phyloP scores from a whole-genome alignment of 2,797 vertebrate species.

The Gastrophryne carolinensis region DNA sequence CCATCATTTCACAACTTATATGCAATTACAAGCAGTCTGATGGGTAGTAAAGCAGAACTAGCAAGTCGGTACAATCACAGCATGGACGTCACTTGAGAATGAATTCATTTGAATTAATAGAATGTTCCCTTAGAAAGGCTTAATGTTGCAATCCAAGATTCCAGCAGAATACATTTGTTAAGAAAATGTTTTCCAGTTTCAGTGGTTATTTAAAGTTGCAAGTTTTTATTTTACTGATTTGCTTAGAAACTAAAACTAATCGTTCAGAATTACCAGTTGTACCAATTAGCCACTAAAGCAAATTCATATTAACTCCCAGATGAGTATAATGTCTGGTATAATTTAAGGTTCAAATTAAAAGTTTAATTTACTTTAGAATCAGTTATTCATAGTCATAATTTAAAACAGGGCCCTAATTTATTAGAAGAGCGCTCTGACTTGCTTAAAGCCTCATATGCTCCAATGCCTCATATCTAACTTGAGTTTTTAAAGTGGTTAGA shows the following conservation, averaged over 20 bases:
- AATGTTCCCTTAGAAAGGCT: not conserved
- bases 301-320: too few species aligned
- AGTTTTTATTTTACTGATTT: not conserved
- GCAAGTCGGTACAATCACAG: conserved; percentile 27
- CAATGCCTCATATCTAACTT: too few species aligned
- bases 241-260: not conserved
- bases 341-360: too few species aligned
- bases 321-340: too few species aligned
- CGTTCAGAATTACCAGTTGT: too few species aligned
- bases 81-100: conserved; percentile 7
- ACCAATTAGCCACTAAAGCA: too few species aligned
- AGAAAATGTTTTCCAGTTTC: not conserved
- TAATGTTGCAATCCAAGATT: not conserved
- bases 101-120: conserved; percentile 15
- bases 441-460: too few species aligned
- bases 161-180: not conserved
- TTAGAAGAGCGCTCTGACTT: too few species aligned
- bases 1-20: conserved; percentile 7
- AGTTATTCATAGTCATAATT: too few species aligned
- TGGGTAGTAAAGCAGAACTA: conserved; percentile 7
- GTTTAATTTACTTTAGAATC: too few species aligned
- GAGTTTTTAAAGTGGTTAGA: too few species aligned
- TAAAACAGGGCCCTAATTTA: too few species aligned
- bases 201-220: not conserved
- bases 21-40: conserved; percentile 12